Evolutionary conservation across 2,888 invertebrate genomes (phyloP), one percentile per base, ranked within the genome.

Genomic region (Tricholauxania praeusta): DNA sequence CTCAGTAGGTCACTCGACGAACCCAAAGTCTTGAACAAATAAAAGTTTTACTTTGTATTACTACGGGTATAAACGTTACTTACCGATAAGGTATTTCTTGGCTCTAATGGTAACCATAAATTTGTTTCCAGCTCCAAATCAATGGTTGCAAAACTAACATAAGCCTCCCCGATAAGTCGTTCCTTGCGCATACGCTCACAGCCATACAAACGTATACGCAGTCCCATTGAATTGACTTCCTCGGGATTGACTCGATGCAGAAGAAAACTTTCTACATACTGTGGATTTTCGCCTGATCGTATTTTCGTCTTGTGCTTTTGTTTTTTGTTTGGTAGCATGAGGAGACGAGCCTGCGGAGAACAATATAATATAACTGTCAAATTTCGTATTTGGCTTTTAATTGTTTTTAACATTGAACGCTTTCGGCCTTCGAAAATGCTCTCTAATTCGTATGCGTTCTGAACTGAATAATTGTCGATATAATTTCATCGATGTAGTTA

Each of bases 261-360:
- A 57, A 96, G 90, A 87, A 97, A 97, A 82, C 95, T 87, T 86
- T 98, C 97, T 92, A 97, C 94, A 83, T 94, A 97, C 84, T 96
- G 94, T 0, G 97, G 97, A 85, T 93, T 94, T 82, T 96, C 94
- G 1, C 97, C 97, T 72, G 94, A 93, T 72, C 96, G 91, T 76
- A 97, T 95, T 88, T 97, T 96, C 32, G 97, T 97, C 88, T 97
- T 97, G 87, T 95, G 95, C 82, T 96, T 95, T 86, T 97, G 97
- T 87, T 97, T 97, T 86, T 97, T 96, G 83, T 94, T 91, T 6
- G 97, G 98, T 78, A 98, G 88, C 82, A 98, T 90, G 63, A 97
- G 91, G 79, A 97, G 90, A 77, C 97, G 91, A 76, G 97, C 95
- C 92, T 96, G 89, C 12, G 15, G 7, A n/a, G n/a, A 32, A 32